Conservation (phyloP, 2,113 vertebrate genomes). For the Eclectus roratus region DNA sequence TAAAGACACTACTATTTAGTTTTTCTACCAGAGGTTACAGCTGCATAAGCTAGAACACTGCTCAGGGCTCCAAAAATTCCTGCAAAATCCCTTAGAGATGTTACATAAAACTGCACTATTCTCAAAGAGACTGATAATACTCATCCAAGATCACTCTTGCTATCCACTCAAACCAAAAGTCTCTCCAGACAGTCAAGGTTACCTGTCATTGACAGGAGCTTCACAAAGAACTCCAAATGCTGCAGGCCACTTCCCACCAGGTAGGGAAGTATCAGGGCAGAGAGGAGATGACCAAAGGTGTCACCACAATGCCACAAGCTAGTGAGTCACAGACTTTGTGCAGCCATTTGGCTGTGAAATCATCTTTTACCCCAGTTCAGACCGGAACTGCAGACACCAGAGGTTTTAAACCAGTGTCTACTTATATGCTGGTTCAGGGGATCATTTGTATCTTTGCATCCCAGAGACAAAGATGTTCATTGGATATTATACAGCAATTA, state of each 20-base stretch:
- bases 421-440: neutral
- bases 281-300: neutral
- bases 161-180: neutral
- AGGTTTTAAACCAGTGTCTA: neutral
- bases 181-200: neutral
- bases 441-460: neutral
- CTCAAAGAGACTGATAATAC: neutral
- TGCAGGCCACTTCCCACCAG: neutral
- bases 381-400: neutral
- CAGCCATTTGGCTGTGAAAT: neutral
- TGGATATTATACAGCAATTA: neutral
- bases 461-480: neutral
- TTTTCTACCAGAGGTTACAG: neutral
- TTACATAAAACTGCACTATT: neutral
- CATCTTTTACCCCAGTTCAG: neutral
- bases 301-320: neutral
- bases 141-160: neutral
- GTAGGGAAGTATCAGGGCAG: neutral
- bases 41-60: neutral
- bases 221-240: neutral
- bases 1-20: neutral
- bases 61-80: neutral
- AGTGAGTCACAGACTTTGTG: neutral
- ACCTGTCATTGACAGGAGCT: neutral
- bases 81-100: neutral